These are phyloP conservation scores for Epizoanthus scotinus DNA, from an alignment of 92 coral and sea anemone species.

Conservation along the genomic window DNA sequence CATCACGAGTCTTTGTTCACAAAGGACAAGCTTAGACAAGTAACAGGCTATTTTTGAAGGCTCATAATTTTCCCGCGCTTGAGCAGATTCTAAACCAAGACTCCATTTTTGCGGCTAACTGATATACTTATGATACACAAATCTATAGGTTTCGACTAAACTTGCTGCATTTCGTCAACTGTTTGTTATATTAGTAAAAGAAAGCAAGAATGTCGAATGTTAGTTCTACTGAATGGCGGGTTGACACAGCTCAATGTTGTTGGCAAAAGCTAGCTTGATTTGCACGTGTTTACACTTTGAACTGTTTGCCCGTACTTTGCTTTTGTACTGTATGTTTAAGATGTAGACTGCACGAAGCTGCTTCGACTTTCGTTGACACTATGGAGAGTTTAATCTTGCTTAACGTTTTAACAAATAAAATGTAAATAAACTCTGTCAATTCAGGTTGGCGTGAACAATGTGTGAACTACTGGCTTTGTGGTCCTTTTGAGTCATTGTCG, in stretches of 20 bases:
- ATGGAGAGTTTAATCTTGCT: slow-evolving; percentile 6
- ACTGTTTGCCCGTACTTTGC: slow-evolving; percentile 19
- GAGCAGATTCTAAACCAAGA: not conserved
- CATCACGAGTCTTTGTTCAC: slow-evolving; percentile 12
- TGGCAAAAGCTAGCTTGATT: not conserved
- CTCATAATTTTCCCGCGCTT: not conserved
- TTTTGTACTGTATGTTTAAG: slow-evolving; percentile 23
- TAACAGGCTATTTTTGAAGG: not conserved
- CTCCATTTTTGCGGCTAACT: not conserved
- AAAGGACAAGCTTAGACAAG: slow-evolving; percentile 17
- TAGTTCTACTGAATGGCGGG: not conserved
- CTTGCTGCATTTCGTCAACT: not conserved
- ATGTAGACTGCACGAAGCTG: not conserved
- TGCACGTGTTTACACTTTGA: not conserved
- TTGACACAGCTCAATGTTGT: not conserved
- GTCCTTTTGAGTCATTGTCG: not conserved
- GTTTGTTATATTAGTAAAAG: not conserved
- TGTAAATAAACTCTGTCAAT: slow-evolving; percentile 30
- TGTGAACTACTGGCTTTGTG: not conserved
- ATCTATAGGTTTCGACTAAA: not conserved
- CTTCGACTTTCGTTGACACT: not conserved
- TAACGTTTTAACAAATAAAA: slow-evolving; percentile 27
- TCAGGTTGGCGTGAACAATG: slow-evolving; percentile 10
- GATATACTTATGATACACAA: not conserved
- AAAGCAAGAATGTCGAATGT: not conserved